These are phyloP conservation scores for Sepiola atlantica DNA, from an alignment of 2,888 invertebrate species.

Conservation along the genomic window DNA sequence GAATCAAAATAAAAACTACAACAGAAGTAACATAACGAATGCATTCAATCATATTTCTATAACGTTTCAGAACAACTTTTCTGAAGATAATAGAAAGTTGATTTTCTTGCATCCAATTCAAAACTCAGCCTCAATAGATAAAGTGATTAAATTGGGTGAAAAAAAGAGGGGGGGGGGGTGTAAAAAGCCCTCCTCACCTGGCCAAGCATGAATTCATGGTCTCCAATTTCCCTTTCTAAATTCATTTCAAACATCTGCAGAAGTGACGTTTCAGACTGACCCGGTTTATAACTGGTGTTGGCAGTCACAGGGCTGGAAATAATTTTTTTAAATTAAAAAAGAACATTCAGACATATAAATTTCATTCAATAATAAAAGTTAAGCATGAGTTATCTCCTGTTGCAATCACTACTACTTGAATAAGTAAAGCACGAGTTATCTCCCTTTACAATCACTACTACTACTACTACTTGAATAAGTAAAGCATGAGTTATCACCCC, in stretches of 20 bases:
- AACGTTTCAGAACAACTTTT: no score
- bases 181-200: conserved; percentile 61
- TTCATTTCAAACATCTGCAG: conserved; percentile 67
- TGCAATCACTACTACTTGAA: no score
- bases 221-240: conserved; percentile 66
- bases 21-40: not conserved
- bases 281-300: conserved; percentile 14
- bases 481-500: no score
- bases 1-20: not conserved
- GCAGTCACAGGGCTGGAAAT: not conserved
- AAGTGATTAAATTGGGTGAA: not conserved
- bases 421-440: no score
- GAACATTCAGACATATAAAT: not conserved
- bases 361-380: no score
- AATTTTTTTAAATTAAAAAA: not conserved
- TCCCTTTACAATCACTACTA: no score
- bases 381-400: no score
- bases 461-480: no score
- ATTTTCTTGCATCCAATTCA: not conserved
- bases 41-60: not conserved
- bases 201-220: conserved; percentile 65
- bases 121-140: not conserved
- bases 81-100: not conserved
- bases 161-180: not conserved
- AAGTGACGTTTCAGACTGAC: conserved; percentile 50